Percentiles rank a stretch among this genome's conserved stretches.
phyloP scores from a whole-genome alignment of 1,140 invertebrate species.

The Procambarus clarkii region DNA sequence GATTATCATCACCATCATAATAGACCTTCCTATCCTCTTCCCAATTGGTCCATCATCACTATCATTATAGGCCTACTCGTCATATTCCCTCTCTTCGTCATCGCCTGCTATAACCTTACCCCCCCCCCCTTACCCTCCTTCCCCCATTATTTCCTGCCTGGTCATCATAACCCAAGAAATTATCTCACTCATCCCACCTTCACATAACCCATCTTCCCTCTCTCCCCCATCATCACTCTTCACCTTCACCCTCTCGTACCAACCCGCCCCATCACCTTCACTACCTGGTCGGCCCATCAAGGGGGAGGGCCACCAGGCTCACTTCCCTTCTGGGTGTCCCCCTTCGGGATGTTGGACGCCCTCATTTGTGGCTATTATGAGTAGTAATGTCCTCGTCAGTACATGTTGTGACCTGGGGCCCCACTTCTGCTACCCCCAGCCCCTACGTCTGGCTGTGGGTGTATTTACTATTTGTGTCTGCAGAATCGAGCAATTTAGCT shows the following conservation, averaged over 20 bases:
- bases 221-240: background rate
- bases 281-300: background rate
- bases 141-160: background rate
- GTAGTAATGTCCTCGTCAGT: conserved; percentile 34
- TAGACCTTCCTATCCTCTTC: too few relatives aligned
- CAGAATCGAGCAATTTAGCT: too few relatives aligned
- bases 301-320: conserved; percentile 22
- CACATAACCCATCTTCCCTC: conserved; percentile 19
- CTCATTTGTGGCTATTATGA: conserved; percentile 57
- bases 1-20: too few relatives aligned
- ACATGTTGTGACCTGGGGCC: background rate
- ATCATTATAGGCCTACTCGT: background rate
- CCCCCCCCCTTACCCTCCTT: background rate
- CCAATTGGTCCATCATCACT: too few relatives aligned
- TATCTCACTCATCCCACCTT: background rate
- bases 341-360: conserved; percentile 35
- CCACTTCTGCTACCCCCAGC: too few relatives aligned
- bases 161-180: too few relatives aligned
- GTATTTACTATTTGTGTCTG: too few relatives aligned
- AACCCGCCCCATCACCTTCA: background rate
- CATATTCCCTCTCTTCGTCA: background rate
- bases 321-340: conserved; percentile 23
- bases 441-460: too few relatives aligned
- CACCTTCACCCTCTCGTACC: background rate
- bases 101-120: background rate